These are phyloP conservation scores for Drosophila miranda DNA, from an alignment of 1,140 invertebrate species.

Conservation along the genomic window DNA sequence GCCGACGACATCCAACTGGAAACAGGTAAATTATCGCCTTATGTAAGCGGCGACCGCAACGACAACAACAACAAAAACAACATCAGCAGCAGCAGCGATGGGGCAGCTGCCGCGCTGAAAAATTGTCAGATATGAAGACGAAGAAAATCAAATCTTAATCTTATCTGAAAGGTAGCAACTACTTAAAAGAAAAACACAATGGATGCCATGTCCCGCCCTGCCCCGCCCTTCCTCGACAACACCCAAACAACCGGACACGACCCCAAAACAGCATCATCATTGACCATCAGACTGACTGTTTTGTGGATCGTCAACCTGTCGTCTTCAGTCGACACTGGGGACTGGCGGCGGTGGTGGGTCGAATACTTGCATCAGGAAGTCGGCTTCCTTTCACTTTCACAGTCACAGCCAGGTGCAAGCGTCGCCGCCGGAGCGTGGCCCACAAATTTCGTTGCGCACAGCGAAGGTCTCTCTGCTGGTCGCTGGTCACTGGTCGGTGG, in stretches of 20 bases:
- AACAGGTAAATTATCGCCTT: slow-evolving; percentile 76
- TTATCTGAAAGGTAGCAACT: background rate
- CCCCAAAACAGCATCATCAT: slow-evolving; percentile 1
- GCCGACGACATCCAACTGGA: slow-evolving; percentile 58
- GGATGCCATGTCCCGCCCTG: background rate
- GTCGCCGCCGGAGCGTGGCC: slow-evolving; percentile 42
- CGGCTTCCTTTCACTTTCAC: slow-evolving; percentile 79
- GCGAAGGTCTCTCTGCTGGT: slow-evolving; percentile 51
- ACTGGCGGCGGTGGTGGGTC: background rate
- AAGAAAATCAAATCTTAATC: slow-evolving; percentile 18
- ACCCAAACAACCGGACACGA: background rate
- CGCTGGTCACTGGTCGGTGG: slow-evolving; percentile 6
- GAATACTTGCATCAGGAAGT: slow-evolving; percentile 67
- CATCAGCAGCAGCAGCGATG: slow-evolving; percentile 6
- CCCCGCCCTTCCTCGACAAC: background rate
- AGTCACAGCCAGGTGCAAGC: slow-evolving; percentile 29
- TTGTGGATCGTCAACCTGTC: slow-evolving; percentile 7
- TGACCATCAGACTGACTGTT: slow-evolving; percentile 31
- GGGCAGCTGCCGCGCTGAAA: slow-evolving; percentile 1
- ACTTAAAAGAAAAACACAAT: slow-evolving; percentile 7
- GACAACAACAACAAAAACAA: slow-evolving; percentile 28
- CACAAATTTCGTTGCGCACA: slow-evolving; percentile 54
- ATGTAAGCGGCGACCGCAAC: slow-evolving; percentile 66
- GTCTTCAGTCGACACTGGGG: slow-evolving; percentile 4
- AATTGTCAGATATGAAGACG: slow-evolving; percentile 14